These are phyloP conservation scores for Pseudeuparius sepicola DNA, from an alignment of 2,888 invertebrate genomes.

Conservation along the genomic window DNA sequence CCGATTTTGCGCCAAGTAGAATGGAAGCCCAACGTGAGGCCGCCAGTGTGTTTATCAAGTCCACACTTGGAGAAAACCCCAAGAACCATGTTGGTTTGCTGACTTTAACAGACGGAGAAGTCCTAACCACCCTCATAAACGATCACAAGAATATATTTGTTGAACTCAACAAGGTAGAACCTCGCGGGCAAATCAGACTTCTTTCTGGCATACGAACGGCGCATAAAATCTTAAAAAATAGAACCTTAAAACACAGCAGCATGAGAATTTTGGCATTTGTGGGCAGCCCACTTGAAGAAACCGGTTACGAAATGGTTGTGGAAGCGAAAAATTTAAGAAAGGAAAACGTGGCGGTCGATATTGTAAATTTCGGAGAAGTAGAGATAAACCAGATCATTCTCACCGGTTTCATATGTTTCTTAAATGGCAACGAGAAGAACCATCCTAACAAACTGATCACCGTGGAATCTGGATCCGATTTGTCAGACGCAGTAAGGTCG, in stretches of 20 bases:
- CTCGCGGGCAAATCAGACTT: not conserved
- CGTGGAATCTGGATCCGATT: too few species aligned
- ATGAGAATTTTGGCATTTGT: constrained; percentile 1
- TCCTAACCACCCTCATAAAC: not conserved
- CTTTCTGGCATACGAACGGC: not conserved
- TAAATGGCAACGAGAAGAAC: not conserved
- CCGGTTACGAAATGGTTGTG: not conserved
- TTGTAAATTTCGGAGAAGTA: constrained; percentile 3
- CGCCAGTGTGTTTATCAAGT: not conserved
- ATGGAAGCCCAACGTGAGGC: constrained; percentile 2
- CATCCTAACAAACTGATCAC: too few species aligned
- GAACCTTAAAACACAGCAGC: too few species aligned
- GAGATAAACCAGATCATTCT: not conserved
- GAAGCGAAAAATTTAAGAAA: constrained; percentile 1
- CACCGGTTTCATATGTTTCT: constrained; percentile 1
- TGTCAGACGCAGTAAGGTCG: too few species aligned
- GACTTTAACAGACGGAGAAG: not conserved
- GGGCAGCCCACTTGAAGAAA: not conserved
- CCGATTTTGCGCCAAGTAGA: not conserved
- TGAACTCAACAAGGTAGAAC: not conserved
- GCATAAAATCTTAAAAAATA: not conserved
- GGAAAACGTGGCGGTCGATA: not conserved
- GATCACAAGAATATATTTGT: not conserved
- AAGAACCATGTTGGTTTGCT: constrained; percentile 4
- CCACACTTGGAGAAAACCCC: not conserved